Percentiles rank a stretch among this genome's conserved stretches.
Evolutionary conservation across 2,113 vertebrate genomes (phyloP).

Genomic region (Turdus rufiventris): DNA sequence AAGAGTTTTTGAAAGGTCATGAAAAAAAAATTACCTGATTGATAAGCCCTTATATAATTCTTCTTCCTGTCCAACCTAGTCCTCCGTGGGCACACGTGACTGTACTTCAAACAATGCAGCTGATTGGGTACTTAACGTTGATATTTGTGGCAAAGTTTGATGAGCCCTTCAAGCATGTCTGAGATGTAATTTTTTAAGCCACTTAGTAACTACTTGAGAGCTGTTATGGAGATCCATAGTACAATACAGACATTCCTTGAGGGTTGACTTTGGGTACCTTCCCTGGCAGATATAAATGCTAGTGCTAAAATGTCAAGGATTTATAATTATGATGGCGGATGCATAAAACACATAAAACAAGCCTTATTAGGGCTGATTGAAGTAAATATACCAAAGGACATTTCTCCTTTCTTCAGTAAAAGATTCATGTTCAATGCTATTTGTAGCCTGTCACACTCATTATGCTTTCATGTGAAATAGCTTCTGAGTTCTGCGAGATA

Average conservation of each 20-base stretch:
- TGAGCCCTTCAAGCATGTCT: constrained; percentile 46
- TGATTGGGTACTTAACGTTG: constrained; percentile 63
- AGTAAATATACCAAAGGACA: constrained; percentile 55
- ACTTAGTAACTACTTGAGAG: constrained; percentile 61
- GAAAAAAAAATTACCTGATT: background rate
- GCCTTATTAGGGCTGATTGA: constrained; percentile 56
- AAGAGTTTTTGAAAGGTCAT: constrained; percentile 40
- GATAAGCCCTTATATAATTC: background rate
- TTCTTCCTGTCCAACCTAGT: constrained; percentile 47
- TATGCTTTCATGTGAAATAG: constrained; percentile 49
- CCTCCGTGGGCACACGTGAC: background rate
- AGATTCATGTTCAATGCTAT: constrained; percentile 26
- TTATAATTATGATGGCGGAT: constrained; percentile 70
- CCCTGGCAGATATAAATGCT: constrained; percentile 52
- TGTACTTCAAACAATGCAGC: constrained; percentile 48
- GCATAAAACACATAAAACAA: constrained; percentile 59
- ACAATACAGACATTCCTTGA: constrained; percentile 60
- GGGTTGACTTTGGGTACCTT: constrained; percentile 57
- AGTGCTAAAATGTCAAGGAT: constrained; percentile 72
- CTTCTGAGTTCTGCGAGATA: constrained; percentile 50
- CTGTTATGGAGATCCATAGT: constrained; percentile 31
- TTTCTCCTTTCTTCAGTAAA: constrained; percentile 36
- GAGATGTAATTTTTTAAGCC: constrained; percentile 62
- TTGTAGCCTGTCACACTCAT: constrained; percentile 55
- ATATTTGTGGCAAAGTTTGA: constrained; percentile 57